Base-by-base conservation (phyloP, 2,113 vertebrate genomes). In the Isurus oxyrinchus region DNA sequence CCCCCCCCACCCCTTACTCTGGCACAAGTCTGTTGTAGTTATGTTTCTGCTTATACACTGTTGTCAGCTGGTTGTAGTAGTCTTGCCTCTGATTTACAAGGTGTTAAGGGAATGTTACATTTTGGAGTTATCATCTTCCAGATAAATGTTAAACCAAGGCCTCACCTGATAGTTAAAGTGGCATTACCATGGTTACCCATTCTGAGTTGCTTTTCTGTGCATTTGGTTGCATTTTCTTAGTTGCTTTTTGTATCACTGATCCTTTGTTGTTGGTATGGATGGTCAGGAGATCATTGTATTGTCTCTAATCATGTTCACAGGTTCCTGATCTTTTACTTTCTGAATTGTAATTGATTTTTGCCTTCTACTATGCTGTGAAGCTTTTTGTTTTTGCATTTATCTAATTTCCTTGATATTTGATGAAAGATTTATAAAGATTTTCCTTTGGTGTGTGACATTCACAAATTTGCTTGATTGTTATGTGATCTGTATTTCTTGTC, bases 201-300 rank as follows among this genome's bases (percentile, higher is more conserved):
- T 66, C 63, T 95, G 94, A 55, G 44, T 35, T 72, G 44, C 21
- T 69, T 76, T 67, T 91, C 35, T 27, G 88, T 53, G 49, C 49
- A 53, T 95, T 94, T 95, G 61, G 61, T 61, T 91, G 8, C 63
- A 95, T 94, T 67, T 94, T 94, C 59, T 94, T 94, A 61, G 63
- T 94, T 94, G 61, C 40, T 44, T 94, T 94, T 94, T 95, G 66
- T 95, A 69, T 72, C 66, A 69, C 44, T 95, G 66, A 67, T 69
- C 66, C 31, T 72, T 19, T 95, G 6, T 95, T 49, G 49, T 90
- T 72, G 63, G 66, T 27, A 23, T 53, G 66, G 61, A 49, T 72
- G 13, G 63, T 53, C 44, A 95, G 27, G 94, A 40, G 40, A 49
- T 27, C 31, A 19, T 66, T 66, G 27, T 55, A 72, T 61, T 31